Evolutionary conservation across 2,113 vertebrate genomes (phyloP).

Genomic region (Neoarius graeffei): DNA sequence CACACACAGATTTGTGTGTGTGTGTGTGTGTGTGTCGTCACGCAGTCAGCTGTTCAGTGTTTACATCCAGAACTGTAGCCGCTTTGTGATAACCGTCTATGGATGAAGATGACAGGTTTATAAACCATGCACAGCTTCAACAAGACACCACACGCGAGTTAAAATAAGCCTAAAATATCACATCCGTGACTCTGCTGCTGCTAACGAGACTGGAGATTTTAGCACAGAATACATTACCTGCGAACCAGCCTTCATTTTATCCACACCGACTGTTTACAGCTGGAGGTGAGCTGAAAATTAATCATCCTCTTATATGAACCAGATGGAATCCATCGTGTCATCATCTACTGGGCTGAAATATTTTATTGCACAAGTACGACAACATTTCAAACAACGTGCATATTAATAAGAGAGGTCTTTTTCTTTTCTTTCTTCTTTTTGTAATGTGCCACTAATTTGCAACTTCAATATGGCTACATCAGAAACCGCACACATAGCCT

Average conservation of each 20-base stretch:
- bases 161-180: background rate
- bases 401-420: background rate
- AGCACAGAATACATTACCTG: background rate
- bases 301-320: background rate
- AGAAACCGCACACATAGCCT: background rate
- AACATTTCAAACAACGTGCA: background rate
- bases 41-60: conserved; percentile 62
- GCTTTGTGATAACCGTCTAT: conserved; percentile 41
- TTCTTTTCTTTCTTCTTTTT: background rate
- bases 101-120: conserved; percentile 14
- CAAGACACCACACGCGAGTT: background rate
- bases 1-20: conserved; percentile 19
- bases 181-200: conserved; percentile 8
- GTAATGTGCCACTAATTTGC: background rate
- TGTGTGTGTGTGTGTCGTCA: conserved; percentile 58
- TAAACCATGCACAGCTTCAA: background rate
- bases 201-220: conserved; percentile 24
- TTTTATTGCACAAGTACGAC: background rate
- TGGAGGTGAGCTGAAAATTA: conserved; percentile 20
- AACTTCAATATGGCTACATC: background rate
- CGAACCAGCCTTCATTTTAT: conserved; percentile 4
- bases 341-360: background rate
- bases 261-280: conserved; percentile 1
- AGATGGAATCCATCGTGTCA: background rate
- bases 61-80: conserved; percentile 57